A percentile compares a stretch with the other conserved stretches of the same genome.
phyloP scores from a whole-genome alignment of 2,888 invertebrate genomes.

The Pecten maximus region DNA sequence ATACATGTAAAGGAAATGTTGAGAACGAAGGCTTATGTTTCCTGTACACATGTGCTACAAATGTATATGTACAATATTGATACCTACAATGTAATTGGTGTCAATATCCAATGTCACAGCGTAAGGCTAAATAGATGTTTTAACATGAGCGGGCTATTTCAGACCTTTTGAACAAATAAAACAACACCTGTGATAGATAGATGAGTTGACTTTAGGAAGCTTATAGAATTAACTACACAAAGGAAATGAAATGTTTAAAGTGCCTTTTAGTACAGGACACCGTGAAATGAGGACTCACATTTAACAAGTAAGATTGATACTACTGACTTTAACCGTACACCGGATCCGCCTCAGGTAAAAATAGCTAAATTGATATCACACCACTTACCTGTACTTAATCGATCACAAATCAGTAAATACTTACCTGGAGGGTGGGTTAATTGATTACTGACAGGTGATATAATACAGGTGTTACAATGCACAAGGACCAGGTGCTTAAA shows the following conservation, averaged over 20 bases:
- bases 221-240: neutral
- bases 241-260: neutral
- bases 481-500: constrained; percentile 4
- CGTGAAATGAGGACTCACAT: neutral
- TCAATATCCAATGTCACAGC: no score
- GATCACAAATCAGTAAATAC: constrained; percentile 3
- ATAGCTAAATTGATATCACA: neutral
- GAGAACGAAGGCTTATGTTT: no score
- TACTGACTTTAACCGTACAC: neutral
- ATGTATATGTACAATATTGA: no score
- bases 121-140: no score
- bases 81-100: no score
- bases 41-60: no score
- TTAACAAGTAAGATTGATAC: constrained; percentile 12
- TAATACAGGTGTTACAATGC: constrained; percentile 8
- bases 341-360: neutral
- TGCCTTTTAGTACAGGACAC: neutral
- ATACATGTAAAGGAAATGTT: no score
- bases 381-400: constrained; percentile 25
- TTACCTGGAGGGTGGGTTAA: constrained; percentile 6
- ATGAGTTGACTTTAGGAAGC: neutral
- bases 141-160: no score
- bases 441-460: constrained; percentile 25
- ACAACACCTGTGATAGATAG: neutral
- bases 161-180: no score